Percentiles rank a stretch among this genome's conserved stretches.
These are phyloP conservation scores for Aldrovandia affinis DNA, from an alignment of 2,797 vertebrate genomes.

Conservation along the genomic window DNA sequence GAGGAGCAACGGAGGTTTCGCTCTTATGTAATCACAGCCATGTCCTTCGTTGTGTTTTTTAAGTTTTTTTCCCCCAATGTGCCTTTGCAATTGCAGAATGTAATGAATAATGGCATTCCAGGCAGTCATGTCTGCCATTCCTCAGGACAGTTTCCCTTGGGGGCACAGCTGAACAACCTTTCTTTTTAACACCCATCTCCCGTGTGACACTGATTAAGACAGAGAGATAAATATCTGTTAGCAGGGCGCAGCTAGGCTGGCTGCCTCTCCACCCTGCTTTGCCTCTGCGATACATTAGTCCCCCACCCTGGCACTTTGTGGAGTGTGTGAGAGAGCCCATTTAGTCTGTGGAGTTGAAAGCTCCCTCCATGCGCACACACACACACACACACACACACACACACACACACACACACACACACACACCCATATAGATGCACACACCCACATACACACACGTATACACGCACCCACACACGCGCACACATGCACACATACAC, in stretches of 20 bases:
- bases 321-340: background rate
- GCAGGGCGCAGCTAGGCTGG: background rate
- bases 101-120: conserved; percentile 26
- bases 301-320: conserved; percentile 3
- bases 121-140: conserved; percentile 25
- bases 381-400: conserved; percentile 25
- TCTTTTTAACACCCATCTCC: conserved; percentile 31
- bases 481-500: conserved; percentile 30
- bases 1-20: background rate
- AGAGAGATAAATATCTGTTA: conserved; percentile 32
- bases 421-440: conserved; percentile 32
- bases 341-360: conserved; percentile 23
- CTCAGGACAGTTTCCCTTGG: conserved; percentile 21
- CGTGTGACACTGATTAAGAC: conserved; percentile 33
- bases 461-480: conserved; percentile 33
- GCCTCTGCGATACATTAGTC: background rate
- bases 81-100: conserved; percentile 9
- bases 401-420: conserved; percentile 31
- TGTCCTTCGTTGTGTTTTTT: conserved; percentile 24
- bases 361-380: conserved; percentile 24
- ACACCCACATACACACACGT: conserved; percentile 31
- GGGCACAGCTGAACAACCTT: conserved; percentile 31
- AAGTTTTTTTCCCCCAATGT: background rate
- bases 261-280: background rate
- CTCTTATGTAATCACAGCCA: conserved; percentile 21